A percentile compares a stretch with the other conserved stretches of the same genome.
phyloP scores from a whole-genome alignment of 2,888 invertebrate species.

The Ischnus inquisitorius region DNA sequence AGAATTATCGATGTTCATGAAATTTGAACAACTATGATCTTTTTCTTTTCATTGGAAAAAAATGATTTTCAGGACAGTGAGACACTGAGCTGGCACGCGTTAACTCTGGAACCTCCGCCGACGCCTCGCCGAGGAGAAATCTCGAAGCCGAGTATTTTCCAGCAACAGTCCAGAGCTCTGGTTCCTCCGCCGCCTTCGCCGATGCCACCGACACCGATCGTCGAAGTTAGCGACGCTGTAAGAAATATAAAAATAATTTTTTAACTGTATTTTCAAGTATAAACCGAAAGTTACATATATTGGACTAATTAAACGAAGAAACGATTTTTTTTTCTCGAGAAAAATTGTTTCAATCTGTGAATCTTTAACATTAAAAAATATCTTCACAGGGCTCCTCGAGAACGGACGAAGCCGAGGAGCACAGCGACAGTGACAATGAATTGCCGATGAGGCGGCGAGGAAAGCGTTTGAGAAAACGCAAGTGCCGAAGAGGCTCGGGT shows the following conservation, averaged over 20 bases:
- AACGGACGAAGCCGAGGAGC: slow-evolving; percentile 69
- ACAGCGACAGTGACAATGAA: slow-evolving; percentile 73
- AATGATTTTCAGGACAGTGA: slow-evolving; percentile 80
- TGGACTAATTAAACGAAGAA: neutral
- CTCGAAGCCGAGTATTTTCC: slow-evolving; percentile 58
- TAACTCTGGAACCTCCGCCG: slow-evolving; percentile 81
- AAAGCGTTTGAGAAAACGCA: slow-evolving; percentile 80
- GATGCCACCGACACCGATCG: slow-evolving; percentile 40
- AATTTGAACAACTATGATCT: slow-evolving; percentile 22
- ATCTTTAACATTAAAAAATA: neutral
- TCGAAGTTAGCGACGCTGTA: slow-evolving; percentile 70
- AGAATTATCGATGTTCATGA: neutral
- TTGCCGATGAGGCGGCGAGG: slow-evolving; percentile 78
- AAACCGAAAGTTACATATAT: no score
- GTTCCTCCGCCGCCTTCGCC: slow-evolving; percentile 66
- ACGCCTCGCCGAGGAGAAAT: slow-evolving; percentile 76
- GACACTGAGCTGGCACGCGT: slow-evolving; percentile 83
- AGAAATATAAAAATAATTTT: neutral
- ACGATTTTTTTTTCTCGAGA: neutral
- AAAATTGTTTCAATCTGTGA: neutral
- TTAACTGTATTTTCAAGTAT: no score
- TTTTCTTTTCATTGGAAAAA: neutral
- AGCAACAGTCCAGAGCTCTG: slow-evolving; percentile 44
- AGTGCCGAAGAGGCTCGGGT: slow-evolving; percentile 80
- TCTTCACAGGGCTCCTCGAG: slow-evolving; percentile 60